Base-by-base conservation (phyloP, 2,113 vertebrate genomes). In the Notothenia coriiceps region DNA sequence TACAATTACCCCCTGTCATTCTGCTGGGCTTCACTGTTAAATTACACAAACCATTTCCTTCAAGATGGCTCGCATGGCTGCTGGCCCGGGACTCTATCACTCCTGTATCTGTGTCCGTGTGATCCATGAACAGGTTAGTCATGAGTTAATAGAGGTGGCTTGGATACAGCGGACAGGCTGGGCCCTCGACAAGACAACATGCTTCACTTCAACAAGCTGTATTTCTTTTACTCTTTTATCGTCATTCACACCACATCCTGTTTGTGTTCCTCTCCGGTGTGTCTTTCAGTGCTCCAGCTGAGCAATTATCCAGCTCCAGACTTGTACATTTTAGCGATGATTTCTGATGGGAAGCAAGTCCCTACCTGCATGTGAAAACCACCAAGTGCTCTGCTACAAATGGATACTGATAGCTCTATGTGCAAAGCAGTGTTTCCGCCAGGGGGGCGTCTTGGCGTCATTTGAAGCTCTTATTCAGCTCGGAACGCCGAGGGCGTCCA, bases 241-340 rank as follows among this genome's bases (percentile, higher is more conserved):
- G 1, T 83, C 84, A 69, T 55, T 86, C 76, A 89, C 73, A 86
- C 88, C 88, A 86, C 90, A 92, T 94, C 88, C 86, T 92, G 90
- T 93, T 92, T 93, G 86, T 82, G 84, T 84, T 82, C 72, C 57
- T 80, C 73, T 70, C 69, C 29, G 61, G 77, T 66, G 66, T 77
- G 74, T 93, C 89, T 93, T 87, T 94, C 92, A 93, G 35, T 73
- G 77, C 85, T 88, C 65, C 86, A 86, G 82, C 91, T 93, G 89
- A 91, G 84, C 90, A 93, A 94, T 94, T 93, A 93, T 86, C 80
- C 69, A 55, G 77, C 74, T 83, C 76, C 85, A 86, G 86, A 83
- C 83, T 51, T 77, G 83, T 76, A 79, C 64, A 90, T 83, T 87
- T 90, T 82, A 84, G 44, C 64, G 35, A 87, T 65, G 68, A 84